Percentiles rank a stretch among this genome's conserved stretches.
Conservation (phyloP, 2,113 vertebrate species). For the Passer domesticus region DNA sequence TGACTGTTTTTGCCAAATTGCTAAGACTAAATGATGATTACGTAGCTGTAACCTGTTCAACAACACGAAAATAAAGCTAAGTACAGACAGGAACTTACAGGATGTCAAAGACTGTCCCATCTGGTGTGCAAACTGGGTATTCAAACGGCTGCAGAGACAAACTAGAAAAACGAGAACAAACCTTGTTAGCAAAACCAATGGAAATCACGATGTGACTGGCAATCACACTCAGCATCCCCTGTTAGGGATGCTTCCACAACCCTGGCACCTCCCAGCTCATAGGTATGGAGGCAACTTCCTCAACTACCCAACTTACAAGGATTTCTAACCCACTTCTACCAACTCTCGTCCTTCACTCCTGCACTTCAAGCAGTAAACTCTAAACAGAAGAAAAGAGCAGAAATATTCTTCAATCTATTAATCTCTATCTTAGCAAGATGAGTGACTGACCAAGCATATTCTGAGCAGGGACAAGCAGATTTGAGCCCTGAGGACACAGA, state of each 20-base stretch:
- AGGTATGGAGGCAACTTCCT: background rate
- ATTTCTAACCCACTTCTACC: background rate
- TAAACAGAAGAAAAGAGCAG: background rate
- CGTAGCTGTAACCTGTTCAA: background rate
- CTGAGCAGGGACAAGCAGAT: background rate
- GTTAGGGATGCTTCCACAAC: background rate
- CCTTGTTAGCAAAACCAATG: background rate
- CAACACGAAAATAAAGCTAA: background rate
- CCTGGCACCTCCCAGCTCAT: background rate
- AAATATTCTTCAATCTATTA: background rate
- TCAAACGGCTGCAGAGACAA: constrained; percentile 95
- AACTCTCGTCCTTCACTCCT: background rate
- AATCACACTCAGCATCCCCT: background rate
- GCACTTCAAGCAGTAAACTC: background rate
- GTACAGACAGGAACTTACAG: constrained; percentile 78
- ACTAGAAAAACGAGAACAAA: constrained; percentile 65
- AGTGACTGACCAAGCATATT: background rate
- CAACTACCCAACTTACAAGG: background rate
- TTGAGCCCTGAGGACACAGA: background rate
- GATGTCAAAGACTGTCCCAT: constrained; percentile 92
- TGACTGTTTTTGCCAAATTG: background rate
- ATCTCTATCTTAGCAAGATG: background rate
- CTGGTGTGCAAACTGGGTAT: constrained; percentile 91
- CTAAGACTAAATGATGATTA: background rate
- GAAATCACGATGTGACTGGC: background rate